phyloP scores from a whole-genome alignment of 35 echinoderm and acorn worm genomes.

The Acanthaster planci region DNA sequence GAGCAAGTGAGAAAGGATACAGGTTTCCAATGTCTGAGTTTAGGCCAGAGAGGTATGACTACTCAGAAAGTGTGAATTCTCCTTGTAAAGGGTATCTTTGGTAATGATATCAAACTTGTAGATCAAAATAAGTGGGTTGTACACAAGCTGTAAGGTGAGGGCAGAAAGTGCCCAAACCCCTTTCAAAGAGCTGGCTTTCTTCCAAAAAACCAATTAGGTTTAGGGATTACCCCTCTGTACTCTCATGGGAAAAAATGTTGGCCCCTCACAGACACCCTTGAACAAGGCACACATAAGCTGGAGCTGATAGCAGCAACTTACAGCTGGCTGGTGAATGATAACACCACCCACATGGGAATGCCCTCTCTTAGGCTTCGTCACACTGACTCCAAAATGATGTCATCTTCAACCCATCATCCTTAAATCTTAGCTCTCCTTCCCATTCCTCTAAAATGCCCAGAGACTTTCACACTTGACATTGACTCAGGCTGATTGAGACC shows the following conservation, averaged over 20 bases:
- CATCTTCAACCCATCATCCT: constrained; percentile 1
- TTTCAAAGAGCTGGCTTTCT: background rate
- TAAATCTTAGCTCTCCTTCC: too few relatives aligned
- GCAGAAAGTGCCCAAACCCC: constrained; percentile 5
- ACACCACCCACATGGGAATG: background rate
- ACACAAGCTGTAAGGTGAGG: too few relatives aligned
- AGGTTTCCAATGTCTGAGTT: too few relatives aligned
- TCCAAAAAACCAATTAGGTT: background rate
- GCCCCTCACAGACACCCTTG: background rate
- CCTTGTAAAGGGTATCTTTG: too few relatives aligned
- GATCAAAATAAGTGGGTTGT: too few relatives aligned
- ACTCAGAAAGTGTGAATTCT: too few relatives aligned
- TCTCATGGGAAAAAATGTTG: background rate
- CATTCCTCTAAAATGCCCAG: background rate
- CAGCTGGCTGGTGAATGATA: constrained; percentile 19
- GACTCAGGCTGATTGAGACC: background rate
- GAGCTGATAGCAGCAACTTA: background rate
- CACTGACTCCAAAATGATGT: constrained; percentile 16
- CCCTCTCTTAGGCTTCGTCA: background rate
- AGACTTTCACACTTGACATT: constrained; percentile 10
- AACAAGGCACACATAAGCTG: background rate
- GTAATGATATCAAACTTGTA: too few relatives aligned
- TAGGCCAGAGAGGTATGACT: too few relatives aligned
- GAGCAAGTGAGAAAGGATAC: too few relatives aligned
- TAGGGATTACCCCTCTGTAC: constrained; percentile 10